Percentiles rank a stretch among this genome's conserved stretches.
Conservation (phyloP, 2,113 vertebrate species). For the Nothobranchius furzeri region DNA sequence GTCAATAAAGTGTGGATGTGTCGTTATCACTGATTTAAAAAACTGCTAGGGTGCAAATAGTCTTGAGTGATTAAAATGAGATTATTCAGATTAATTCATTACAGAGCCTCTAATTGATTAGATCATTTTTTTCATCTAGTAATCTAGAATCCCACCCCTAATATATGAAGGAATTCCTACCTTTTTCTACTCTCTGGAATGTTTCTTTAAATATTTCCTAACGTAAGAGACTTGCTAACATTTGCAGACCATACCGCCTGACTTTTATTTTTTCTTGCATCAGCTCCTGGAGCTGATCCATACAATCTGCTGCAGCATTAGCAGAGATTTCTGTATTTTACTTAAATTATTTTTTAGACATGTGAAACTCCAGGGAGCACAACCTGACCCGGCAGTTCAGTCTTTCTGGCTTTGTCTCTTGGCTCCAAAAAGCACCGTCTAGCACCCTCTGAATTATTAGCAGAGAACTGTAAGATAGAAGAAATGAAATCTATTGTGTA, state of each 20-base stretch:
- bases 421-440: conserved; percentile 19
- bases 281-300: conserved; percentile 23
- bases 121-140: too few species aligned
- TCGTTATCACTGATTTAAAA: too few species aligned
- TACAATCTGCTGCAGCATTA: conserved; percentile 31
- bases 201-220: not conserved
- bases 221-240: not conserved
- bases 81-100: too few species aligned
- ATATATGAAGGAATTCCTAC: not conserved
- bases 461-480: not conserved
- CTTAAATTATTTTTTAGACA: not conserved
- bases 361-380: conserved; percentile 40
- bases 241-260: not conserved
- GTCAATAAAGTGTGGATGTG: too few species aligned
- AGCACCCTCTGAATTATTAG: conserved; percentile 25
- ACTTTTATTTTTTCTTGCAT: conserved; percentile 1
- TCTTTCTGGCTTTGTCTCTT: conserved; percentile 32
- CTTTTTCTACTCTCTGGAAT: not conserved
- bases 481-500: conserved; percentile 10
- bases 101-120: too few species aligned
- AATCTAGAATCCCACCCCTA: too few species aligned
- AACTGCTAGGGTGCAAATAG: too few species aligned
- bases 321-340: conserved; percentile 18
- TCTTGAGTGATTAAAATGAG: too few species aligned
- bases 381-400: conserved; percentile 27